Percentiles rank a stretch among this genome's conserved stretches.
Conservation (phyloP, 2,797 vertebrate species). For the Eremophila alpestris region DNA sequence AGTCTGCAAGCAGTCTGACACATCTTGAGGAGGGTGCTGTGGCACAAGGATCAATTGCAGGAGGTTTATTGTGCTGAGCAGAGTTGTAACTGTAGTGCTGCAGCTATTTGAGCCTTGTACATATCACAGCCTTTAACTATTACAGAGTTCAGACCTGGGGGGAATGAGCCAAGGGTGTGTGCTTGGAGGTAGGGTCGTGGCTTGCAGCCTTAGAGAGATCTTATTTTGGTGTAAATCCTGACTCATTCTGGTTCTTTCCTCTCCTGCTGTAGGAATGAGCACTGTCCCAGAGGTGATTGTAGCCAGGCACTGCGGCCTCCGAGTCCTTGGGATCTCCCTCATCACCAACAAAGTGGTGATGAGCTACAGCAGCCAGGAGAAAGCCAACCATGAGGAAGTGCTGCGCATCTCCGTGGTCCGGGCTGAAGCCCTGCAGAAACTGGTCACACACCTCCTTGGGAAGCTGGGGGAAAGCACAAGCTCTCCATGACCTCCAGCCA, state of each 20-base stretch:
- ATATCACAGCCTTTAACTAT: neutral
- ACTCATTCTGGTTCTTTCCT: neutral
- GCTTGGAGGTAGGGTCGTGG: fast-evolving
- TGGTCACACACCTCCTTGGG: neutral
- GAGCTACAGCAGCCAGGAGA: conserved; percentile 77
- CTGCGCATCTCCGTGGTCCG: conserved; percentile 50
- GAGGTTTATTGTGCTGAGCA: neutral
- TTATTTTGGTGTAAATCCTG: neutral
- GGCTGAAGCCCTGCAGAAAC: conserved; percentile 23
- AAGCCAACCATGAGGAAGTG: conserved; percentile 81
- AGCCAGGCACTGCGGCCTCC: conserved; percentile 85
- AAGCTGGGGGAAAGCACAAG: conserved; percentile 15
- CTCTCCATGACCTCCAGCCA: neutral
- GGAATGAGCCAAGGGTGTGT: neutral
- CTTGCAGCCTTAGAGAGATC: neutral
- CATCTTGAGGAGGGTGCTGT: neutral
- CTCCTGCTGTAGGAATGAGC: conserved; percentile 81
- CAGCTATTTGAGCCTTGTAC: neutral
- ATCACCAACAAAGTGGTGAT: conserved; percentile 85
- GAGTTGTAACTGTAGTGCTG: neutral
- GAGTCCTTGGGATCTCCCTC: conserved; percentile 86
- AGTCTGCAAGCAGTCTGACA: neutral
- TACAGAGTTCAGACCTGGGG: neutral
- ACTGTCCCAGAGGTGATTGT: conserved; percentile 87
- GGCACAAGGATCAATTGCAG: neutral